These are phyloP conservation scores for Xyrauchen texanus DNA, from an alignment of 2,113 vertebrate species.

Conservation along the genomic window DNA sequence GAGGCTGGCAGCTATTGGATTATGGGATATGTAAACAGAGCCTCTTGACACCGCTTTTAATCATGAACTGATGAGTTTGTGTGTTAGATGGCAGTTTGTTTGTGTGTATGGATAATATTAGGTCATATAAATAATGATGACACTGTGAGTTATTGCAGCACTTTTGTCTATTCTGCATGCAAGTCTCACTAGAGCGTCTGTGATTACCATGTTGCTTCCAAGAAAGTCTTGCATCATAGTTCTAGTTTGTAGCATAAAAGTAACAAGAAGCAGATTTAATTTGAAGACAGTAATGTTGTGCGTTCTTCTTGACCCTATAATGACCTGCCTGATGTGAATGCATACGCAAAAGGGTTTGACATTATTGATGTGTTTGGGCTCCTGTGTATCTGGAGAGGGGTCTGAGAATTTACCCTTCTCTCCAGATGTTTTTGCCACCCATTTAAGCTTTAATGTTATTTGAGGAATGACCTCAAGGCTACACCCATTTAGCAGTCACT, in stretches of 20 bases:
- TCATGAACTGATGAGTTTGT: too few relatives aligned
- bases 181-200: background rate
- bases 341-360: too few relatives aligned
- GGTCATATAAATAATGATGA: background rate
- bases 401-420: background rate
- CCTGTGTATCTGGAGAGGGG: background rate
- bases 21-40: too few relatives aligned
- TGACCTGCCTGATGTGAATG: too few relatives aligned
- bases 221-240: background rate
- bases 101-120: background rate
- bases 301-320: too few relatives aligned
- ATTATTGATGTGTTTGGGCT: background rate
- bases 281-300: too few relatives aligned
- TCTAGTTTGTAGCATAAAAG: too few relatives aligned
- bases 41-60: too few relatives aligned
- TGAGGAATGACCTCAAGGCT: background rate
- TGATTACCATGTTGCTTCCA: background rate
- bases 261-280: too few relatives aligned
- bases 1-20: too few relatives aligned
- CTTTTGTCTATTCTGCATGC: background rate
- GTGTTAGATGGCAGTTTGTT: too few relatives aligned
- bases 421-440: background rate
- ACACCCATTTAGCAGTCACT: background rate
- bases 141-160: constrained; percentile 10
- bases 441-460: background rate